These are phyloP conservation scores for Thereva unica DNA, from an alignment of 2,888 invertebrate genomes.

Conservation along the genomic window DNA sequence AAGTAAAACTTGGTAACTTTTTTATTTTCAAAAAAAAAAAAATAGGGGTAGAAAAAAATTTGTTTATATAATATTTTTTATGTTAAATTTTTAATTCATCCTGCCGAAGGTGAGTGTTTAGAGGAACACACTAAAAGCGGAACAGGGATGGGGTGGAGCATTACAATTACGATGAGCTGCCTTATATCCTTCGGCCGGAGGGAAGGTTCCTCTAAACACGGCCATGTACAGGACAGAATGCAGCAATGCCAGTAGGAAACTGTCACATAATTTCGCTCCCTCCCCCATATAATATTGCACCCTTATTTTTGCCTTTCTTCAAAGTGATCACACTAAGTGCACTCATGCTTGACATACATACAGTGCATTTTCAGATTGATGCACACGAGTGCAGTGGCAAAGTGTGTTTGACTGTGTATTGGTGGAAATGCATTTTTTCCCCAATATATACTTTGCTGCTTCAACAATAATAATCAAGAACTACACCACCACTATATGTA, in stretches of 20 bases:
- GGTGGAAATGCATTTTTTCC: slow-evolving; percentile 4
- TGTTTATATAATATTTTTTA: slow-evolving; percentile 7
- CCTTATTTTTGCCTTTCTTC: slow-evolving; percentile 35
- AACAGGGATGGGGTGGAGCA: not conserved
- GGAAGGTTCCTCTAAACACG: not conserved
- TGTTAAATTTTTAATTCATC: slow-evolving; percentile 28
- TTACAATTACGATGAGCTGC: not conserved
- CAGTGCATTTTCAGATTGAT: slow-evolving; percentile 6
- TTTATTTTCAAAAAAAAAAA: not conserved
- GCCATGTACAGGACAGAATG: slow-evolving; percentile 7
- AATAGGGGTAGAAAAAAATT: not conserved
- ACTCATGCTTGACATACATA: slow-evolving; percentile 42
- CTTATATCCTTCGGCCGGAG: not conserved
- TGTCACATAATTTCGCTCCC: slow-evolving; percentile 32
- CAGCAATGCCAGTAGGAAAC: slow-evolving; percentile 22
- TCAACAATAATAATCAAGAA: slow-evolving; percentile 5
- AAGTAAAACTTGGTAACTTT: slow-evolving; percentile 11
- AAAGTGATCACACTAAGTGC: slow-evolving; percentile 40
- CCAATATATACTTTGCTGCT: not conserved
- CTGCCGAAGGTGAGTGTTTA: not conserved
- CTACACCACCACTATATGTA: not conserved
- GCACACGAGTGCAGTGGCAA: not conserved
- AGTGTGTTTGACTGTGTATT: not conserved
- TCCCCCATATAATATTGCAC: slow-evolving; percentile 1
- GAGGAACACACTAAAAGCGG: not conserved